Conservation (phyloP, 2,113 vertebrate genomes). For the Morone chrysops region DNA sequence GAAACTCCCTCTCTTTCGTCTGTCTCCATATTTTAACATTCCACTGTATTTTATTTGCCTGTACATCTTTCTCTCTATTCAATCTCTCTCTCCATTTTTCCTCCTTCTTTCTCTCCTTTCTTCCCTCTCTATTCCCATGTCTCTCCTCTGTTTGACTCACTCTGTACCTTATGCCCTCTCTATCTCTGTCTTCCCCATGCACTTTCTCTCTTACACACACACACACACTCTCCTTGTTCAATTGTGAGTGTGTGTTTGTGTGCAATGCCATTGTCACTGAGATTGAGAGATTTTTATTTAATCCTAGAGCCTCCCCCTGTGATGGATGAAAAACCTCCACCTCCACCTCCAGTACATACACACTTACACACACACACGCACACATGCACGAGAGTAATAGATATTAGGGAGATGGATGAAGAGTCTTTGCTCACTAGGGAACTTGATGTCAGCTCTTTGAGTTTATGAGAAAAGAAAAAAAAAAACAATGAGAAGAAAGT, state of each 20-base stretch:
- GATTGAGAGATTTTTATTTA: conserved; percentile 79
- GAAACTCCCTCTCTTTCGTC: background rate
- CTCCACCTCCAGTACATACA: background rate
- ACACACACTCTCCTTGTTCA: conserved; percentile 13
- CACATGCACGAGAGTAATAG: conserved; percentile 43
- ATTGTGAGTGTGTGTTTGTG: conserved; percentile 11
- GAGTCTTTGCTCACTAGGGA: conserved; percentile 52
- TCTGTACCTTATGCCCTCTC: conserved; percentile 26
- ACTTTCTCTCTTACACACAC: conserved; percentile 16
- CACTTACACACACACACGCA: conserved; percentile 24
- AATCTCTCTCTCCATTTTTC: conserved; percentile 5
- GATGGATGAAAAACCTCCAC: conserved; percentile 71
- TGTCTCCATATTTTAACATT: background rate
- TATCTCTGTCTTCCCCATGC: conserved; percentile 8
- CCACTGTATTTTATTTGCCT: background rate
- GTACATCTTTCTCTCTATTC: background rate
- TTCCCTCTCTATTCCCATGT: conserved; percentile 13
- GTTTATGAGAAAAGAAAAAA: conserved; percentile 62
- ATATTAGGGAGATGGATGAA: conserved; percentile 69
- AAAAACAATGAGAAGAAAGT: conserved; percentile 45
- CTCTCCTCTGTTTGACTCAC: conserved; percentile 33
- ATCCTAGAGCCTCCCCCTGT: conserved; percentile 63
- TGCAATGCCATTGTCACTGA: conserved; percentile 43
- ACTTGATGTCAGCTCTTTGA: conserved; percentile 58
- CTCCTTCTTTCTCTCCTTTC: background rate